phyloP scores from a whole-genome alignment of 2,888 invertebrate species.

The Strigamia maritima region DNA sequence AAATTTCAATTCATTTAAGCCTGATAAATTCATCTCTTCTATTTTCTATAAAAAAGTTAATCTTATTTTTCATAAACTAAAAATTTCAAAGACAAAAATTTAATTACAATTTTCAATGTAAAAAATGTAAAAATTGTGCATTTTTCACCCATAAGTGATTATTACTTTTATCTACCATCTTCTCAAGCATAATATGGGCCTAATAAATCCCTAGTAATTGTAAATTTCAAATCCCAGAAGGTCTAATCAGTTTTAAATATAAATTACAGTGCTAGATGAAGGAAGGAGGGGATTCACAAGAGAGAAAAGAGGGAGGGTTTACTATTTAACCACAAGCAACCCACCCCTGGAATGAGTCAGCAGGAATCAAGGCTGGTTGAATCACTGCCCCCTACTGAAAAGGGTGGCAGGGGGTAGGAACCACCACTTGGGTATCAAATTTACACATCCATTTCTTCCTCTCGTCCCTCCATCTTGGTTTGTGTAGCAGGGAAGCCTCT shows the following conservation, averaged over 20 bases:
- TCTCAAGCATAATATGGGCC: not conserved
- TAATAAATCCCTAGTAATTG: conserved; percentile 22
- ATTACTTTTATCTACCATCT: conserved; percentile 5
- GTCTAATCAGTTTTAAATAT: conserved; percentile 27
- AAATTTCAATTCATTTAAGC: not conserved
- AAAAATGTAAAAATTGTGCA: not conserved
- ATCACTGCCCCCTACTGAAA: conserved; percentile 32
- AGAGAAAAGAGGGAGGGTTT: conserved; percentile 32
- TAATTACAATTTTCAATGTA: too few species aligned
- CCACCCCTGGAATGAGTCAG: conserved; percentile 34
- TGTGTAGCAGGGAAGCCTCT: not conserved
- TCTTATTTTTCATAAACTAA: not conserved
- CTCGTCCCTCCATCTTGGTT: conserved; percentile 30
- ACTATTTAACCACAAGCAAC: conserved; percentile 30
- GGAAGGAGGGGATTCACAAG: conserved; percentile 7
- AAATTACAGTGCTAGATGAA: conserved; percentile 29
- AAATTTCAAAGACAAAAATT: too few species aligned
- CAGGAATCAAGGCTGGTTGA: conserved; percentile 34
- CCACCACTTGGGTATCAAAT: conserved; percentile 34
- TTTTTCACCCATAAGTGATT: not conserved
- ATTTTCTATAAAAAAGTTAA: not conserved
- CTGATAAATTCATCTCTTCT: not conserved
- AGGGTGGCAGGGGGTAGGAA: not conserved
- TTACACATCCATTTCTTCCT: conserved; percentile 26
- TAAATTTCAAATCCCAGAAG: conserved; percentile 27